Conservation (phyloP, 2,113 vertebrate genomes). For the Sebastes schlegelii region DNA sequence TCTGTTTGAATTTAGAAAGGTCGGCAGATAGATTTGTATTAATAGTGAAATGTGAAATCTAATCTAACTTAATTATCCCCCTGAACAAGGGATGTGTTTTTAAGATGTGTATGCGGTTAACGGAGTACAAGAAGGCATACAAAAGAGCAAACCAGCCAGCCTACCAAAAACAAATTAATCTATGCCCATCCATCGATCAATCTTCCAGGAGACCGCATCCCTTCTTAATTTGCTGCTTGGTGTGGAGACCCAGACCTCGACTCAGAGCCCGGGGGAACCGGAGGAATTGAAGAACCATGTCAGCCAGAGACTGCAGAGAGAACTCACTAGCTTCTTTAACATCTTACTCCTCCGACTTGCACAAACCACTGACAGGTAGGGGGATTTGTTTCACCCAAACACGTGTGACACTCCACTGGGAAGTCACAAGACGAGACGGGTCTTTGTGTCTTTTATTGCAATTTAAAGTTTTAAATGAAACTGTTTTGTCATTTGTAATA, state of each 20-base stretch:
- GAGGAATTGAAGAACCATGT: conserved; percentile 85
- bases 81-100: background rate
- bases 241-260: conserved; percentile 78
- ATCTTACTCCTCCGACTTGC: conserved; percentile 83
- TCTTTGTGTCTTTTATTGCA: background rate
- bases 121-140: background rate
- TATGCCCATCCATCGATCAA: background rate
- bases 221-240: conserved; percentile 87
- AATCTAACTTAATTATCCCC: background rate
- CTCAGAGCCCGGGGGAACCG: conserved; percentile 64
- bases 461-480: background rate
- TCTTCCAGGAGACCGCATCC: conserved; percentile 85
- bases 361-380: conserved; percentile 90
- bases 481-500: background rate
- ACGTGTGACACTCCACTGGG: background rate
- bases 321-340: conserved; percentile 88
- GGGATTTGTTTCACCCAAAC: background rate
- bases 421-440: background rate
- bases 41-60: too few species aligned
- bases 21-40: background rate
- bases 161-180: too few species aligned
- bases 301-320: conserved; percentile 91
- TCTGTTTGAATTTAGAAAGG: conserved; percentile 4
- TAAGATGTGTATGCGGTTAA: background rate
- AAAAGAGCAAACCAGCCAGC: too few species aligned